phyloP scores from a whole-genome alignment of 1,140 invertebrate species.

The Leptopilina boulardi region DNA sequence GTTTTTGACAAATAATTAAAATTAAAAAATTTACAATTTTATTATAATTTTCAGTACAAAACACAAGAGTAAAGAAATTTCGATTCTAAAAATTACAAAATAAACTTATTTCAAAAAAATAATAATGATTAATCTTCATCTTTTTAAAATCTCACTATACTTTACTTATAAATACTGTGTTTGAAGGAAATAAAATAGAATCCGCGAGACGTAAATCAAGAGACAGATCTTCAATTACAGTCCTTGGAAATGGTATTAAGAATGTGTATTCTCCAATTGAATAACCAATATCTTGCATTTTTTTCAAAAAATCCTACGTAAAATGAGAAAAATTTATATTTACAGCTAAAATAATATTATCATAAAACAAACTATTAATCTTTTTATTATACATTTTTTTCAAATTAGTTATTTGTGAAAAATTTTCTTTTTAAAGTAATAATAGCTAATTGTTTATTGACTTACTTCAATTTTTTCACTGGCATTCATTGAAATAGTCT shows the following conservation, averaged over 20 bases:
- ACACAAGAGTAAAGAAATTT: slow-evolving; percentile 3
- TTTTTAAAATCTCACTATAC: slow-evolving; percentile 63
- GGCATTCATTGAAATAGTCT: slow-evolving; percentile 68
- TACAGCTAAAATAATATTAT: slow-evolving; percentile 10
- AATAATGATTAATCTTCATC: slow-evolving; percentile 25
- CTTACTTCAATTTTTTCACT: slow-evolving; percentile 69
- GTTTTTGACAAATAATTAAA: neutral
- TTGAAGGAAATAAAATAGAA: slow-evolving; percentile 72
- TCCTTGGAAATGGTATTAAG: slow-evolving; percentile 71
- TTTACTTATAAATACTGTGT: slow-evolving; percentile 75
- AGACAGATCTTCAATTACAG: slow-evolving; percentile 68
- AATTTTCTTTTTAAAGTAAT: no score
- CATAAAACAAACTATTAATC: slow-evolving; percentile 11
- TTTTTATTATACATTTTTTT: neutral
- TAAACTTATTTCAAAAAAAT: slow-evolving; percentile 18
- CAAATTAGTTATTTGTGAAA: neutral
- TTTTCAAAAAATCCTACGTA: slow-evolving; percentile 69
- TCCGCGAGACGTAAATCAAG: slow-evolving; percentile 65
- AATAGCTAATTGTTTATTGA: slow-evolving; percentile 12
- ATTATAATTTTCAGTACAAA: neutral
- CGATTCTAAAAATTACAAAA: slow-evolving; percentile 25
- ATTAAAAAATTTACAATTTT: slow-evolving; percentile 5
- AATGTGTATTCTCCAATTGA: slow-evolving; percentile 67
- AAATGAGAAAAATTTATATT: slow-evolving; percentile 37
- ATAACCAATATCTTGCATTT: slow-evolving; percentile 72